phyloP scores from a whole-genome alignment of 1,140 invertebrate genomes.

The Plodia interpunctella region DNA sequence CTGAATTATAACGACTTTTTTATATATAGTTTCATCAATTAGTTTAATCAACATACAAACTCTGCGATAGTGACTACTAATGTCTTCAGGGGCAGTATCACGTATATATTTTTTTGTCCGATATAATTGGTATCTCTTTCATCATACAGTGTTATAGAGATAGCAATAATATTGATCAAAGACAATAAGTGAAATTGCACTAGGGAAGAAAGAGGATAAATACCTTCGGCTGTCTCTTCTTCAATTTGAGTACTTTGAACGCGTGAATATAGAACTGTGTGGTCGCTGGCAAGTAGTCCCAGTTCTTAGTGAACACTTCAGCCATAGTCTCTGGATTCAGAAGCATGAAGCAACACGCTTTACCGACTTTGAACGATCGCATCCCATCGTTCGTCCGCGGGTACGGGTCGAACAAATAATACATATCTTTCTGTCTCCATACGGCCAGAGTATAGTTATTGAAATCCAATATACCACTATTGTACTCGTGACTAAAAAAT shows the following conservation, averaged over 20 bases:
- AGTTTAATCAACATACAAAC: too few species aligned
- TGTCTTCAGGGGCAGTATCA: too few species aligned
- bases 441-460: slow-evolving; percentile 68
- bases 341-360: slow-evolving; percentile 75
- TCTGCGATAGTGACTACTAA: too few species aligned
- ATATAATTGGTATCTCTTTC: too few species aligned
- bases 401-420: slow-evolving; percentile 77
- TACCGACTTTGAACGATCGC: slow-evolving; percentile 54
- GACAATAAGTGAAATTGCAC: slow-evolving; percentile 8
- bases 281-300: slow-evolving; percentile 68
- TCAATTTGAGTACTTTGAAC: slow-evolving; percentile 72
- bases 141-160: too few species aligned
- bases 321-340: slow-evolving; percentile 68
- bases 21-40: too few species aligned
- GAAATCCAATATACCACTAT: slow-evolving; percentile 73
- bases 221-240: slow-evolving; percentile 60
- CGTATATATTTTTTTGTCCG: too few species aligned
- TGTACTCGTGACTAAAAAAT: slow-evolving; percentile 69
- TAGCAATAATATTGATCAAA: neutral
- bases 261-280: slow-evolving; percentile 75
- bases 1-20: too few species aligned
- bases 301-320: slow-evolving; percentile 63
- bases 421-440: slow-evolving; percentile 77
- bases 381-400: slow-evolving; percentile 65
- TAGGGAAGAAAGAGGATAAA: neutral